These are phyloP conservation scores for Brachylomia viminalis DNA, from an alignment of 2,888 invertebrate species.

Conservation along the genomic window DNA sequence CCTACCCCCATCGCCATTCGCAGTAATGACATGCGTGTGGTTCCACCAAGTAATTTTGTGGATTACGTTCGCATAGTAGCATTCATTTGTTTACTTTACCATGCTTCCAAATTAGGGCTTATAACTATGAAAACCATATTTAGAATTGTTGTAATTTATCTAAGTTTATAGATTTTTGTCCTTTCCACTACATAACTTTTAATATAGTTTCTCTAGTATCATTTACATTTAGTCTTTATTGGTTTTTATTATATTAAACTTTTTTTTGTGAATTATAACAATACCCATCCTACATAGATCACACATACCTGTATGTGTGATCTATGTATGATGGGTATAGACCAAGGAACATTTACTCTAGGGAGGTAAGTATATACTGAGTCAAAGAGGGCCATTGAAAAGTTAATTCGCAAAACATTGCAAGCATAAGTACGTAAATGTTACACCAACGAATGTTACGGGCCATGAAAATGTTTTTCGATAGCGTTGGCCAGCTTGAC, in stretches of 20 bases:
- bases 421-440: conserved; percentile 2
- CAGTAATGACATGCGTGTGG: conserved; percentile 2
- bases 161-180: conserved; percentile 49
- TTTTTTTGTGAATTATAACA: conserved; percentile 2
- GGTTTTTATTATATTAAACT: not conserved
- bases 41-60: conserved; percentile 25
- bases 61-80: conserved; percentile 31
- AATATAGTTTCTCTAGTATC: conserved; percentile 2
- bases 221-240: not conserved
- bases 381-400: too few species aligned
- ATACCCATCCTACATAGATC: too few species aligned
- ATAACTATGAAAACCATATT: conserved; percentile 49
- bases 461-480: not conserved
- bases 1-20: conserved; percentile 21
- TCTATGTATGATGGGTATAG: not conserved
- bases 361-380: too few species aligned
- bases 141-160: conserved; percentile 48
- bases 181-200: conserved; percentile 5
- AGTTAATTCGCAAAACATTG: not conserved
- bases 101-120: conserved; percentile 40
- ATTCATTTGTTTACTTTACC: conserved; percentile 56
- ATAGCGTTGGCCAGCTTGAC: not conserved
- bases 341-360: too few species aligned
- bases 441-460: not conserved
- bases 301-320: not conserved